phyloP scores from a whole-genome alignment of 2,797 vertebrate species.

The Salarias fasciatus region DNA sequence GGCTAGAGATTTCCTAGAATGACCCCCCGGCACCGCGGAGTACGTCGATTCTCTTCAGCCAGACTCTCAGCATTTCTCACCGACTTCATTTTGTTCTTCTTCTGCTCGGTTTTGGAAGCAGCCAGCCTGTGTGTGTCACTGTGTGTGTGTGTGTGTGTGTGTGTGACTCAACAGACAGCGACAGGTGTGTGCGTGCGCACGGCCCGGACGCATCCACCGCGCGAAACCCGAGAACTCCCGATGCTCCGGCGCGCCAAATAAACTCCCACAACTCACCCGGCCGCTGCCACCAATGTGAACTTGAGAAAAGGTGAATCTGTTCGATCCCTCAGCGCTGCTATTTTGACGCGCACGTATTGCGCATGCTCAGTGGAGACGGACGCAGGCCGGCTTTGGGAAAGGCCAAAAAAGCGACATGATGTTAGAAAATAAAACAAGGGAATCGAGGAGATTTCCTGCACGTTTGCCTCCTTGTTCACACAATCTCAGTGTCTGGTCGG shows the following conservation, averaged over 20 bases:
- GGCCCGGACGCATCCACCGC: conserved; percentile 72
- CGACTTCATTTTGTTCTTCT: not conserved
- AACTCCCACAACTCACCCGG: conserved; percentile 76
- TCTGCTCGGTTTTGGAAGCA: not conserved
- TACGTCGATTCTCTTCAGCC: conserved; percentile 1
- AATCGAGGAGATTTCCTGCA: conserved; percentile 42
- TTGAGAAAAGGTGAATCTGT: conserved; percentile 85
- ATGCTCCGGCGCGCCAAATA: conserved; percentile 80
- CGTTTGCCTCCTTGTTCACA: conserved; percentile 66
- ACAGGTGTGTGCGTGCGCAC: conserved; percentile 83
- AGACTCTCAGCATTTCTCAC: not conserved
- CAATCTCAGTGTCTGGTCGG: conserved; percentile 43
- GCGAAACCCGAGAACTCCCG: conserved; percentile 83
- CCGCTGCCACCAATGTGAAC: conserved; percentile 81
- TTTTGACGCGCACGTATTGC: conserved; percentile 74
- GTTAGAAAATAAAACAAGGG: conserved; percentile 20
- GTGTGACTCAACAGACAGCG: conserved; percentile 71
- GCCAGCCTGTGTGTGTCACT: conserved; percentile 22
- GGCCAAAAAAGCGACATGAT: not conserved
- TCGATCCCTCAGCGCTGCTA: conserved; percentile 75
- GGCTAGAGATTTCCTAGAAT: conserved; percentile 3
- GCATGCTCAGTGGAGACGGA: conserved; percentile 63
- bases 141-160: conserved; percentile 72
- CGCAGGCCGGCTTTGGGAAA: conserved; percentile 9
- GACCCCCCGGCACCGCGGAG: not conserved